phyloP scores from a whole-genome alignment of 2,113 vertebrate species.

The Callorhinus ursinus region DNA sequence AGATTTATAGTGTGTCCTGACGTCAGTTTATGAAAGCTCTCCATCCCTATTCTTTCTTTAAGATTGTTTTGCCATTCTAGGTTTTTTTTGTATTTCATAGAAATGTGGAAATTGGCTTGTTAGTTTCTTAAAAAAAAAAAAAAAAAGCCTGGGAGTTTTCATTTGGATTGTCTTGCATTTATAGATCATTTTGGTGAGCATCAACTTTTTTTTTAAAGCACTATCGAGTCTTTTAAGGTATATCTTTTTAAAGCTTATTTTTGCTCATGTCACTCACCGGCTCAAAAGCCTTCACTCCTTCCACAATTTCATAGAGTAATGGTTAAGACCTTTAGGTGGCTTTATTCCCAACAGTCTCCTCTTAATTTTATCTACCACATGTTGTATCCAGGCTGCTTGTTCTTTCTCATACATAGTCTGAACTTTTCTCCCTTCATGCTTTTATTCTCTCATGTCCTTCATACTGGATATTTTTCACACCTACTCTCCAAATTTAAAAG shows the following conservation, averaged over 20 bases:
- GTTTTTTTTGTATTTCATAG: neutral
- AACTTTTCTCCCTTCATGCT: neutral
- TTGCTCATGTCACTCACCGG: neutral
- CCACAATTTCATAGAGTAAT: neutral
- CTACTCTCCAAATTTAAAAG: neutral
- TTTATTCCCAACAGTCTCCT: neutral
- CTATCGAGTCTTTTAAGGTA: neutral
- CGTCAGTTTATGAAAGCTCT: neutral
- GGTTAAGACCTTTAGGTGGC: neutral
- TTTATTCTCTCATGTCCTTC: neutral
- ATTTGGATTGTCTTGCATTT: neutral
- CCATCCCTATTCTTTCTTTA: neutral
- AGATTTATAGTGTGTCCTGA: neutral
- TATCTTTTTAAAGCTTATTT: neutral
- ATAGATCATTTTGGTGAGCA: neutral
- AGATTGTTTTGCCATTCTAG: neutral
- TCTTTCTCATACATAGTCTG: neutral
- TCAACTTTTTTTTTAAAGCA: neutral
- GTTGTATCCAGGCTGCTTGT: neutral
- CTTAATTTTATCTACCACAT: neutral
- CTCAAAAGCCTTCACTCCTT: neutral
- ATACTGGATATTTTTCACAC: neutral
- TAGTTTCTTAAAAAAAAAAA: neutral
- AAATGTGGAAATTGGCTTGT: neutral
- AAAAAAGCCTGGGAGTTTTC: neutral